Evolutionary conservation across 2,888 invertebrate species (phyloP).

Genomic region (Chydorus sphaericus): DNA sequence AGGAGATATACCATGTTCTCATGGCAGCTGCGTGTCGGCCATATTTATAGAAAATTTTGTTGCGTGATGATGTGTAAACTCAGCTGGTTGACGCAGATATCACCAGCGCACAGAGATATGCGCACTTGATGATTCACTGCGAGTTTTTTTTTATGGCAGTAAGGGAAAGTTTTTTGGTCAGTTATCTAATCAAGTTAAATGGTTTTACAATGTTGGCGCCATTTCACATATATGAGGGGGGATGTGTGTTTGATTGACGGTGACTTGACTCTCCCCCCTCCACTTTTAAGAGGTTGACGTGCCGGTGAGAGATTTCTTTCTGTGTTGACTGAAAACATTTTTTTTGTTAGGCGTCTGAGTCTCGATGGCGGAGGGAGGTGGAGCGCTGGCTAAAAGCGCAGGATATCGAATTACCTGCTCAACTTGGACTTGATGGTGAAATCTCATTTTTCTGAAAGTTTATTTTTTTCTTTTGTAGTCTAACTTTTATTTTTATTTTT

Average conservation of each 20-base stretch:
- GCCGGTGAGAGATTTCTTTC: too few relatives aligned
- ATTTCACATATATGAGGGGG: too few relatives aligned
- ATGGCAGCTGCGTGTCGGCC: not conserved
- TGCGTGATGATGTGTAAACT: constrained; percentile 1
- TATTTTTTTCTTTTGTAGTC: not conserved
- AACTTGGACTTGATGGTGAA: too few relatives aligned
- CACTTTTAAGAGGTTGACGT: too few relatives aligned
- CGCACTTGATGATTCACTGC: constrained; percentile 3
- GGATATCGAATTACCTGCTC: not conserved
- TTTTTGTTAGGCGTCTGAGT: constrained; percentile 1
- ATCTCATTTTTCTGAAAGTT: not conserved
- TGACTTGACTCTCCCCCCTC: too few relatives aligned
- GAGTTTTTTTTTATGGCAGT: too few relatives aligned
- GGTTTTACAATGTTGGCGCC: too few relatives aligned
- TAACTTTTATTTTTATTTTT: too few relatives aligned
- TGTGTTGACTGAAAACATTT: constrained; percentile 2
- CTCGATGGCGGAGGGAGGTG: not conserved
- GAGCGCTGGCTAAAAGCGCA: not conserved
- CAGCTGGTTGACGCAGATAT: not conserved
- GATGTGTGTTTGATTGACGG: too few relatives aligned
- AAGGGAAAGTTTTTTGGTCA: too few relatives aligned
- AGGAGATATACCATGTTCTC: not conserved
- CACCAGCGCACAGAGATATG: not conserved
- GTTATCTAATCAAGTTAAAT: too few relatives aligned
- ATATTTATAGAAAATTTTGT: not conserved